phyloP scores from a whole-genome alignment of 1,140 invertebrate species.

The Fopius arisanus region DNA sequence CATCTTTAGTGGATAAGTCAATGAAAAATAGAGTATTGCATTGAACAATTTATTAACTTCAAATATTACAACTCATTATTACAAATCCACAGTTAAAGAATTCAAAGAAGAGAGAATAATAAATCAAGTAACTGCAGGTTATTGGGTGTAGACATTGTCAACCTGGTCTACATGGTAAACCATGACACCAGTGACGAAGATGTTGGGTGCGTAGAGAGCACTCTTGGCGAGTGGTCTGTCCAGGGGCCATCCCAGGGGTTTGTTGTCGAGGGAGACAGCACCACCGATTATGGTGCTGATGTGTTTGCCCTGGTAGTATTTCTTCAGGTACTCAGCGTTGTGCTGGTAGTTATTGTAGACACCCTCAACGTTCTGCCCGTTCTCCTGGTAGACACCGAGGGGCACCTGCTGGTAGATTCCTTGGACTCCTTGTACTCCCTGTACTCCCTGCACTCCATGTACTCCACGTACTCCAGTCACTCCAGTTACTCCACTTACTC shows the following conservation, averaged over 20 bases:
- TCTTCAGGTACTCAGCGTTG: conserved; percentile 34
- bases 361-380: conserved; percentile 26
- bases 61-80: neutral
- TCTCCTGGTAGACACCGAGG: neutral
- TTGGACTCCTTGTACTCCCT: conserved; percentile 21
- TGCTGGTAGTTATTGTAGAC: conserved; percentile 29
- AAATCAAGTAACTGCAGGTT: neutral
- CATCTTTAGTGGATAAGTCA: too few species aligned
- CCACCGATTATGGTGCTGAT: conserved; percentile 54
- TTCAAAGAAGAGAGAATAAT: neutral
- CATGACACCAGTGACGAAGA: conserved; percentile 59
- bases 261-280: conserved; percentile 55
- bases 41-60: neutral
- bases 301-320: conserved; percentile 47
- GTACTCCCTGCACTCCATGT: conserved; percentile 20
- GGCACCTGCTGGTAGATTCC: neutral
- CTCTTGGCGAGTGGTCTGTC: conserved; percentile 60
- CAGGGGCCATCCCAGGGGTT: conserved; percentile 65
- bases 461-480: neutral
- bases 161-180: conserved; percentile 55
- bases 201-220: conserved; percentile 58
- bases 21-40: neutral
- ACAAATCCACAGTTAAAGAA: neutral
- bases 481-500: neutral
- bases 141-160: conserved; percentile 10